Percentiles rank a stretch among this genome's conserved stretches.
Evolutionary conservation across 2,888 invertebrate species (phyloP).

Genomic region (Norana najaformis): DNA sequence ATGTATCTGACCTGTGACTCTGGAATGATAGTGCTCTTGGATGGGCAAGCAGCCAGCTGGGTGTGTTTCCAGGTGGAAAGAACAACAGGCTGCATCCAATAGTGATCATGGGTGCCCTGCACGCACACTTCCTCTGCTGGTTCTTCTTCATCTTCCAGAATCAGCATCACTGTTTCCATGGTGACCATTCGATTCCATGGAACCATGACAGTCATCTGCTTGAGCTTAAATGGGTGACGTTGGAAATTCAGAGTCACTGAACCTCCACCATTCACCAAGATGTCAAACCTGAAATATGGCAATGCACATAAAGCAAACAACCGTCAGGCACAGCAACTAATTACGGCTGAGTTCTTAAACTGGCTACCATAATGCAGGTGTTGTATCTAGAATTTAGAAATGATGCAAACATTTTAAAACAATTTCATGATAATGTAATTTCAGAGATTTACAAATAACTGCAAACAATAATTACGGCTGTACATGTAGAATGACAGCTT

Average conservation of each 20-base stretch:
- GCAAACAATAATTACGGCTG: neutral
- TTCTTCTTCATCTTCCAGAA: conserved; percentile 35
- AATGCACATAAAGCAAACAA: neutral
- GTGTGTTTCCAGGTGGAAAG: conserved; percentile 62
- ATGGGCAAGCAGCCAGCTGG: conserved; percentile 61
- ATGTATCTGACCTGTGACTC: conserved; percentile 57
- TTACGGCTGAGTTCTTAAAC: neutral
- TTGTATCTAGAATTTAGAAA: neutral
- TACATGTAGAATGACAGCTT: neutral
- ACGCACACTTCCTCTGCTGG: conserved; percentile 13
- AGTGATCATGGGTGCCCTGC: conserved; percentile 47
- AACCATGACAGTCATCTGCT: conserved; percentile 65
- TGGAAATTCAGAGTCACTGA: conserved; percentile 95
- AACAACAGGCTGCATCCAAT: conserved; percentile 56
- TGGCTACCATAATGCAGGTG: neutral
- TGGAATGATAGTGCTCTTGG: conserved; percentile 58
- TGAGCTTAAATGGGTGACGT: conserved; percentile 80
- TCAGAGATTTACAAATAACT: neutral
- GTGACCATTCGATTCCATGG: conserved; percentile 95
- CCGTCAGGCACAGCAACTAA: neutral
- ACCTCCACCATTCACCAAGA: conserved; percentile 96
- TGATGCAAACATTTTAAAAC: neutral
- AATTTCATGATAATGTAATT: neutral
- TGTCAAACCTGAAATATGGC: conserved; percentile 81
- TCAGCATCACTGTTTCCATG: conserved; percentile 43